A percentile compares a stretch with the other conserved stretches of the same genome.
These are phyloP conservation scores for Rhizoglyphus robini DNA, from an alignment of 1,140 invertebrate genomes.

Conservation along the genomic window DNA sequence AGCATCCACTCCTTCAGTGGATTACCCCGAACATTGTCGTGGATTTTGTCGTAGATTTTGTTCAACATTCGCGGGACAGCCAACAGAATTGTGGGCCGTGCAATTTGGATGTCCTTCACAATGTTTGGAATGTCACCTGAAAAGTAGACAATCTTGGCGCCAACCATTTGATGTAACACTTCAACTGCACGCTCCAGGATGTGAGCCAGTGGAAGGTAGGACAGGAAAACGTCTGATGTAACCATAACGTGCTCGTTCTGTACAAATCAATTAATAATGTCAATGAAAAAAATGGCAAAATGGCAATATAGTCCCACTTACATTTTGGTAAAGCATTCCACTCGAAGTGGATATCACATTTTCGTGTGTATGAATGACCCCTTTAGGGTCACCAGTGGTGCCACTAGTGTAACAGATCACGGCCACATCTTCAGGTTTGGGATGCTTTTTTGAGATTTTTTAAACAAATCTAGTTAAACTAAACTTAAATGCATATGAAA, in stretches of 20 bases:
- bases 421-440: conserved; percentile 66
- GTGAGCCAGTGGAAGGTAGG: conserved; percentile 88
- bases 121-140: conserved; percentile 42
- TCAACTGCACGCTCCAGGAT: conserved; percentile 88
- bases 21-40: conserved; percentile 56
- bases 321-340: conserved; percentile 60
- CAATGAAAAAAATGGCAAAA: too few relatives aligned
- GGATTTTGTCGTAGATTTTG: conserved; percentile 76
- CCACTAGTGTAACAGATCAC: conserved; percentile 94
- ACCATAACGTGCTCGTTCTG: conserved; percentile 21
- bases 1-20: conserved; percentile 60
- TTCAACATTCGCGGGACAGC: conserved; percentile 90
- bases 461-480: too few relatives aligned
- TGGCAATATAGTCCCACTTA: too few relatives aligned
- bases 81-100: neutral
- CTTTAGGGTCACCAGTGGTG: conserved; percentile 90
- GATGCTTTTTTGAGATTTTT: conserved; percentile 33
- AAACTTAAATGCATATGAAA: too few relatives aligned
- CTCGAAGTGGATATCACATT: conserved; percentile 75
- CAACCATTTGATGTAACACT: neutral
- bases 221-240: conserved; percentile 62
- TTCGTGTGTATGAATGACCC: conserved; percentile 87
- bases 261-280: too few relatives aligned
- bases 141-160: neutral
- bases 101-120: conserved; percentile 69